Base-by-base conservation (phyloP, 2,113 vertebrate genomes). In the Eidolon helvum region DNA sequence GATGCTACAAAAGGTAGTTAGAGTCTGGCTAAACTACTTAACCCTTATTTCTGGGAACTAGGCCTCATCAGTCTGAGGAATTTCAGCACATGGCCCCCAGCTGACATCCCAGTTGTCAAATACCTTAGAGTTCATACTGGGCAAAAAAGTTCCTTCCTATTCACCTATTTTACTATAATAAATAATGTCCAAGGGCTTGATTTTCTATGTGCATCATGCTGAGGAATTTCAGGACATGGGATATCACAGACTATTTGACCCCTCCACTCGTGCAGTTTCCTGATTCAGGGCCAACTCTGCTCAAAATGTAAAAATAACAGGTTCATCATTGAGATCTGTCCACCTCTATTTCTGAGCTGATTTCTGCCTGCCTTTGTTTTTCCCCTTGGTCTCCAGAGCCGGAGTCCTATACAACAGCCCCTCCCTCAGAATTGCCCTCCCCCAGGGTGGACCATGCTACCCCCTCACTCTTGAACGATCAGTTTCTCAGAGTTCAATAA, bases 21-120 rank as follows among this genome's bases (percentile, higher is more conserved):
- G 10, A 8, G 15, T 10, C 61, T 66, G 35, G 63, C 8, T 33
- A 59, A 50, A 21, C 5, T n/a, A 57, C 16, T 75, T 16, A 55
- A 26, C 30, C 10, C 21, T 55, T 30, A 16, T 26, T 82, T 75
- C 66, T 77, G 48, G 38, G 38, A 90, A 38, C 15, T 28, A 48
- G 24, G 26, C n/a, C 71, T 89, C 79, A 22, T 40, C 61, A 50
- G 50, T 50, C 50, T 50, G 18, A 66, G 7, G 26, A 22, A 45
- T 66, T 77, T 95, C 15, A 61, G 59, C 59, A 28, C 59, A 35
- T 59, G 40, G 15, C 30, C 30, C 33, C 21, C 6, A 11, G 21
- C 5, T 72, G 48, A 68, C 0, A 5, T 48, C 24, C 26, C 9
- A 8, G 3, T 66, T 3, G 4, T 19, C 16, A 10, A 18, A 10